phyloP scores from a whole-genome alignment of 2,888 invertebrate species.

The Metellina segmentata region DNA sequence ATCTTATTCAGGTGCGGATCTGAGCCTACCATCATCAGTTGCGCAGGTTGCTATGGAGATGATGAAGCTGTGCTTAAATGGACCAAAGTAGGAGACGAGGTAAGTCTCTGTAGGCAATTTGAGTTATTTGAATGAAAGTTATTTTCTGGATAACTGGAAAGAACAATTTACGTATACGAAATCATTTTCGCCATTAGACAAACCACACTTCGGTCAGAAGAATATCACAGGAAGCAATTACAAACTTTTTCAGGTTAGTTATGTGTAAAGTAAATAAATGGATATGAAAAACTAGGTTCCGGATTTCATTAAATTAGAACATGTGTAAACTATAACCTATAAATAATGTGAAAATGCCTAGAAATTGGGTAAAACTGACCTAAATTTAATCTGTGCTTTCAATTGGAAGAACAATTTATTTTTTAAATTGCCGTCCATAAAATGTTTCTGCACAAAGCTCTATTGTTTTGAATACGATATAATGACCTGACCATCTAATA shows the following conservation, averaged over 20 bases:
- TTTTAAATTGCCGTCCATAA: no score
- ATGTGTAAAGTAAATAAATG: conserved; percentile 36
- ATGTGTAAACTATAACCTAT: no score
- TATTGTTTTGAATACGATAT: no score
- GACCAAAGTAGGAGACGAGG: conserved; percentile 81
- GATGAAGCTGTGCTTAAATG: conserved; percentile 83
- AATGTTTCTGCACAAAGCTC: no score
- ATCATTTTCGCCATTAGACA: background rate
- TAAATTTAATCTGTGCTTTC: no score
- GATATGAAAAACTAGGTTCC: background rate
- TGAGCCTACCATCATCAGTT: conserved; percentile 82
- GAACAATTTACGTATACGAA: no score
- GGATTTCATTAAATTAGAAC: no score
- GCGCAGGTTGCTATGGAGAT: conserved; percentile 83
- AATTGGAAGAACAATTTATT: no score
- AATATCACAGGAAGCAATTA: background rate
- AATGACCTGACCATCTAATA: no score
- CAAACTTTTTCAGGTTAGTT: background rate
- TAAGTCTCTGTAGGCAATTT: conserved; percentile 62
- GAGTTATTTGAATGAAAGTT: background rate
- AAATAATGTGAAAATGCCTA: no score
- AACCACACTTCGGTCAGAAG: background rate
- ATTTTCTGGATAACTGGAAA: background rate
- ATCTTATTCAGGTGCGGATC: conserved; percentile 78
- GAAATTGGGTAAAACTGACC: no score